Evolutionary conservation across 2,113 vertebrate species (phyloP).

Genomic region (Lontra canadensis): DNA sequence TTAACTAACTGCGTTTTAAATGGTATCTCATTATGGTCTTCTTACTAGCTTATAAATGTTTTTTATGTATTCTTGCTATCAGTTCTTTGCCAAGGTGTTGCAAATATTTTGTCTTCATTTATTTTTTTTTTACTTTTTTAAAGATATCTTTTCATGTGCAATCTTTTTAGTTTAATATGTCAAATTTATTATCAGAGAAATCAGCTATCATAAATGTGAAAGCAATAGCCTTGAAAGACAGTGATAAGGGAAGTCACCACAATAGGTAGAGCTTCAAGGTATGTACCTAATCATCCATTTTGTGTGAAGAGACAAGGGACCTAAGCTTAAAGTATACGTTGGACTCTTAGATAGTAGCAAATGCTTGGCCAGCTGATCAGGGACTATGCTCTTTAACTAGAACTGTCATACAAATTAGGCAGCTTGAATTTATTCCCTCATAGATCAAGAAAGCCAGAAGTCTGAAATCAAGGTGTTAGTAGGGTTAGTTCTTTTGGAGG

Average conservation of each 20-base stretch:
- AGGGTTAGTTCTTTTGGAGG: background rate
- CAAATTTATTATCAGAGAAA: background rate
- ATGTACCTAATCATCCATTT: background rate
- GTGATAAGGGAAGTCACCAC: background rate
- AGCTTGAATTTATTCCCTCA: background rate
- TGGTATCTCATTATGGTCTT: background rate
- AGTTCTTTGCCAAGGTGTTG: background rate
- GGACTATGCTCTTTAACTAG: background rate
- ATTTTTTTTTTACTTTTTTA: slow-evolving; percentile 38
- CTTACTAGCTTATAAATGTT: background rate
- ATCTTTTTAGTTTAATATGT: background rate
- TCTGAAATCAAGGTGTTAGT: background rate
- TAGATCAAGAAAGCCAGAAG: background rate
- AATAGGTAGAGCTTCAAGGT: background rate
- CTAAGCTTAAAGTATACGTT: background rate
- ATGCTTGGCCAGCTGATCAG: background rate
- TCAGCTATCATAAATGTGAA: background rate
- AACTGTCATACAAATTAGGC: background rate
- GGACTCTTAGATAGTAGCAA: background rate
- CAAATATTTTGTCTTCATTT: background rate
- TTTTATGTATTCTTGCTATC: background rate
- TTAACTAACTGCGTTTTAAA: background rate
- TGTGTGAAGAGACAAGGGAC: background rate
- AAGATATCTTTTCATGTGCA: background rate
- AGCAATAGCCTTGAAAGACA: background rate